Conservation (phyloP, 2,888 invertebrate genomes). For the Sinelater perroti region DNA sequence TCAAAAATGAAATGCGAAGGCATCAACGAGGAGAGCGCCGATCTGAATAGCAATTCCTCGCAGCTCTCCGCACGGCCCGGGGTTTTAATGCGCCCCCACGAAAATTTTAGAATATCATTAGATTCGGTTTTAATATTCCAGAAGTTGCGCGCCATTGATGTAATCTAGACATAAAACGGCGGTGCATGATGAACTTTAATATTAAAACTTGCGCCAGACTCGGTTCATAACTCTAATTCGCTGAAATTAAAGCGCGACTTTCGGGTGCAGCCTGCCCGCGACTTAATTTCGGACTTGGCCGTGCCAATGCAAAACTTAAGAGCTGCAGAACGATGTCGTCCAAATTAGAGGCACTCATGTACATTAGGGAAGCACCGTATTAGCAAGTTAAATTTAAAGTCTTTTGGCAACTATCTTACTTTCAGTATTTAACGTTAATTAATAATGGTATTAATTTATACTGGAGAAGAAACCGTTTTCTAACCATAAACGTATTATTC, state of each 20-base stretch:
- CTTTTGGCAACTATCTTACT: neutral
- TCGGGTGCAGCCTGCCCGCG: constrained; percentile 10
- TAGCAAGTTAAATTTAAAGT: neutral
- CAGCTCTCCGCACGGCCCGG: constrained; percentile 5
- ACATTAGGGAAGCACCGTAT: too few species aligned
- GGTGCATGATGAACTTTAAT: constrained; percentile 27
- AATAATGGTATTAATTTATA: too few species aligned
- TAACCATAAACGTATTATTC: too few species aligned
- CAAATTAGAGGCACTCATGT: too few species aligned
- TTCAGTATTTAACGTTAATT: too few species aligned
- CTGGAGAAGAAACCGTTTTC: too few species aligned
- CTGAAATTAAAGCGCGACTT: constrained; percentile 12
- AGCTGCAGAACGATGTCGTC: too few species aligned
- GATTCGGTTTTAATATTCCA: constrained; percentile 20
- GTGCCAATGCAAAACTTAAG: neutral
- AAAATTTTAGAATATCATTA: constrained; percentile 20
- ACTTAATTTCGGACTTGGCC: neutral
- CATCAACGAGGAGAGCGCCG: neutral
- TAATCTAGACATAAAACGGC: constrained; percentile 25
- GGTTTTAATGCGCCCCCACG: constrained; percentile 11
- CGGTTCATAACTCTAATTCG: constrained; percentile 18
- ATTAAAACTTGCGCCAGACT: constrained; percentile 20
- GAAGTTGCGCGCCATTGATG: constrained; percentile 17
- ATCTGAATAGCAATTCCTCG: constrained; percentile 10
- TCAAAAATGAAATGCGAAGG: constrained; percentile 13